A percentile compares a stretch with the other conserved stretches of the same genome.
Conservation (phyloP, 30 jellyfish, hydroid and myxozoan genomes). For the Morbakka virulenta region DNA sequence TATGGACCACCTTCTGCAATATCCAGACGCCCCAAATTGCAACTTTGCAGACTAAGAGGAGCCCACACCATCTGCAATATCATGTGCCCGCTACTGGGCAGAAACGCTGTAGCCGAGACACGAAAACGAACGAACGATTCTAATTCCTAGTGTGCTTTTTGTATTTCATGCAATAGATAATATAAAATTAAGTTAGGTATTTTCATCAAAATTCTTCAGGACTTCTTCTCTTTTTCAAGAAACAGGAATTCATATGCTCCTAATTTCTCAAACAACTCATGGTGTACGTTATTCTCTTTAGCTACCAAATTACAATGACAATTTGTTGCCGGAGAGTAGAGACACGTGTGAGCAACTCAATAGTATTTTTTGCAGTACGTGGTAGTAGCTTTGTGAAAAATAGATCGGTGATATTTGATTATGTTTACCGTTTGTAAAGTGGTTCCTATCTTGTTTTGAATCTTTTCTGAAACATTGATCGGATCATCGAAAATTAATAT, state of each 20-base stretch:
- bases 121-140: too few relatives aligned
- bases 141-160: constrained; percentile 33
- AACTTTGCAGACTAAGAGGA: too few relatives aligned
- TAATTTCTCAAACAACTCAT: constrained; percentile 10
- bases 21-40: too few relatives aligned
- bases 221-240: constrained; percentile 14
- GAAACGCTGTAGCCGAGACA: too few relatives aligned
- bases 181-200: constrained; percentile 6
- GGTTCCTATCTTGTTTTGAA: too few relatives aligned
- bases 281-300: constrained; percentile 16
- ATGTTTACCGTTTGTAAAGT: too few relatives aligned
- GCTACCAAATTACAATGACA: too few relatives aligned
- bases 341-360: constrained; percentile 31
- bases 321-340: too few relatives aligned
- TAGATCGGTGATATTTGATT: constrained; percentile 16
- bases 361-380: constrained; percentile 4
- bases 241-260: constrained; percentile 14
- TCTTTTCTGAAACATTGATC: too few relatives aligned
- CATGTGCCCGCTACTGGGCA: too few relatives aligned
- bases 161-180: constrained; percentile 46
- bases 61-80: too few relatives aligned
- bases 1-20: too few relatives aligned
- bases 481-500: constrained; percentile 8
- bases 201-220: constrained; percentile 27
- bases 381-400: constrained; percentile 9